Base-by-base conservation (phyloP, 2,797 vertebrate species). In the Poeciliopsis turneri region DNA sequence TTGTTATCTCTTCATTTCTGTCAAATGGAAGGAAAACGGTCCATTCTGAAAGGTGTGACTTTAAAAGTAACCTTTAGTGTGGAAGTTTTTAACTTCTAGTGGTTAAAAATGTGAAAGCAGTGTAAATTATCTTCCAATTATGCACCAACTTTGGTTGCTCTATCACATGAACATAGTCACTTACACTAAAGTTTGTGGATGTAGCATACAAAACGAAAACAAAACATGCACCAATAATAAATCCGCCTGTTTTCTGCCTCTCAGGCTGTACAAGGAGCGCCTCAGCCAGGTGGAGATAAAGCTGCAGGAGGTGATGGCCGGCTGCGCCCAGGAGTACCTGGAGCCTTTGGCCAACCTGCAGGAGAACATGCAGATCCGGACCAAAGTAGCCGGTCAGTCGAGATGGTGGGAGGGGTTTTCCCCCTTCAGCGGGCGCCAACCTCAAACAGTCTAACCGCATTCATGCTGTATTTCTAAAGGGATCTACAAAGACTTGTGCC, bases 281-380 rank as follows among this genome's bases (percentile, higher is more conserved):
- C 92, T 99, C 92, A 99, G 96, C 93, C 98, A 99, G 93, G 97
- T 99, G 89, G 98, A 99, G 94, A 96, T 98, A 91, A 99, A 99
- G 90, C 96, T 99, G 72, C 97, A 99, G 90, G 98, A 99, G 88
- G 98, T 99, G 70, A 98, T 98, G 94, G 97, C 97, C 2, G 98
- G 98, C 90, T 99, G 98, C 92, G 98, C 98, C 82, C 95, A 97
- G 11, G 98, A 99, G 85, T 99, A 99, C 91, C 96, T 99, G 94
- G 98, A 99, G 87, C 98, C 98, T 47, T 90, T 99, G 86, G 98
- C 98, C 86, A 97, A 97, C 91, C 95, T 99, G 84, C 98, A 99
- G 95, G 98, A 99, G 94, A 99, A 99, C 94, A 99, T 99, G 98
- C 98, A 99, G 94, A 99, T 99, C 88, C 96, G 98, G 92, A 99